Evolutionary conservation across 2,888 invertebrate species (phyloP).

Genomic region (Osedax frankpressi): DNA sequence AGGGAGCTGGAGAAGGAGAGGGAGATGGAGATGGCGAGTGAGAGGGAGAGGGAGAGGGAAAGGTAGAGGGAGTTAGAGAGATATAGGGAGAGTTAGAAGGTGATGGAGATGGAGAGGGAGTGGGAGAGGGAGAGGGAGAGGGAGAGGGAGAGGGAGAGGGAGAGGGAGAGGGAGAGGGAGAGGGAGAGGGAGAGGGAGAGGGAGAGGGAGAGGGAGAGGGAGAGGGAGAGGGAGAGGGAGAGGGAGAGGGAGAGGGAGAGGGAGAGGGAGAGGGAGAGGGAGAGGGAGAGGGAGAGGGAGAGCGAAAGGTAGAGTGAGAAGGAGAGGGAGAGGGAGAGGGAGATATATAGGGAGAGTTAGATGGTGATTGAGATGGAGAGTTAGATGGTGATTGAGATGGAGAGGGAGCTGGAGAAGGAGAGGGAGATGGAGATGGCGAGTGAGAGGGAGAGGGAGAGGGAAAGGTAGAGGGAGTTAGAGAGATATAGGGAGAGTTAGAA

Average conservation of each 20-base stretch:
- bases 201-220: conserved; percentile 10
- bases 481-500: no score
- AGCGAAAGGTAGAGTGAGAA: not conserved
- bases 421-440: no score
- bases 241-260: conserved; percentile 8
- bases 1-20: not conserved
- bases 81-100: not conserved
- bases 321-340: not conserved
- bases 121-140: conserved; percentile 1
- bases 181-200: conserved; percentile 5
- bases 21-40: not conserved
- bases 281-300: no score
- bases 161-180: not conserved
- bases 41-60: not conserved
- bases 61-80: not conserved
- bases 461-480: no score
- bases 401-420: conserved; percentile 4
- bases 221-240: conserved; percentile 12
- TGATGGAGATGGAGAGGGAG: not conserved
- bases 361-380: not conserved
- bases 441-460: no score
- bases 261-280: conserved; percentile 9
- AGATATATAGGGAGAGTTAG: not conserved
- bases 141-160: not conserved
- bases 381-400: not conserved